Base-by-base conservation (phyloP, 2,888 invertebrate species). In the Lumbricus terrestris region DNA sequence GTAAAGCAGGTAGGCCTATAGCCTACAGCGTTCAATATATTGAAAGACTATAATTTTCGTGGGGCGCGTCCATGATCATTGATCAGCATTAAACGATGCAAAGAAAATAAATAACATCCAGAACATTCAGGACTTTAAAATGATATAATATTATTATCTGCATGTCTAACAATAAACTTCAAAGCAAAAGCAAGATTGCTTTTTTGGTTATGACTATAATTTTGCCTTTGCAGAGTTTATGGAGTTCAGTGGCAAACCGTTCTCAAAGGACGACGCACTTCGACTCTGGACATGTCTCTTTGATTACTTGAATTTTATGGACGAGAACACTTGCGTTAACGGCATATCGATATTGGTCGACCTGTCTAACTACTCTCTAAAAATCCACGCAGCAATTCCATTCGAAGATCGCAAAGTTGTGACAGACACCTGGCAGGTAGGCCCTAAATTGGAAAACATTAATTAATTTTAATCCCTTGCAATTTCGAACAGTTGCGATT, bases 1-100 rank as follows among this genome's bases (percentile, higher is more conserved):
- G 88, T 54, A 42, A 88, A 88, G 20, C 88, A 90, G 88, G 90
- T 90, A 90, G n/a, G n/a, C n/a, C n/a, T n/a, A n/a, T 16, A 40
- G 13, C 13, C 5, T 16, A n/a, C n/a, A n/a, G n/a, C n/a, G n/a
- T n/a, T n/a, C n/a, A n/a, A n/a, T n/a, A n/a, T n/a, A n/a, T n/a
- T n/a, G n/a, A n/a, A n/a, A n/a, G n/a, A n/a, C n/a, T n/a, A n/a
- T n/a, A n/a, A n/a, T n/a, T n/a, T n/a, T n/a, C n/a, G n/a, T n/a
- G n/a, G n/a, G n/a, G n/a, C n/a, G n/a, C n/a, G n/a, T n/a, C n/a
- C n/a, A n/a, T n/a, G n/a, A n/a, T n/a, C n/a, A n/a, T n/a, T n/a
- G n/a, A n/a, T n/a, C n/a, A n/a, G n/a, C n/a, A n/a, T n/a, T n/a
- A n/a, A n/a, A n/a, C n/a, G n/a, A n/a, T n/a, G n/a, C n/a, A n/a